phyloP scores from a whole-genome alignment of 2,888 invertebrate genomes.

The Nebria brevicollis region DNA sequence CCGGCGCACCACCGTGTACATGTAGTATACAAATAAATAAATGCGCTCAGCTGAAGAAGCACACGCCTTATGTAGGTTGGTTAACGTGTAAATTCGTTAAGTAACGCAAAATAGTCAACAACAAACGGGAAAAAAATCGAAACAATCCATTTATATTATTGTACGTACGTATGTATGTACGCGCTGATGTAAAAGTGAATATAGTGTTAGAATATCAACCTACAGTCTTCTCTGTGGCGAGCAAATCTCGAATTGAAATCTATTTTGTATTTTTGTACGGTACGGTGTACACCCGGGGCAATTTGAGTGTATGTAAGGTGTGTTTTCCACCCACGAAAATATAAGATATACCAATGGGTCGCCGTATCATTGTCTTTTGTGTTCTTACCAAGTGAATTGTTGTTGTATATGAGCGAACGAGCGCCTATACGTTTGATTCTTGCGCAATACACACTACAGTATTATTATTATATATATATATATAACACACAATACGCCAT shows the following conservation, averaged over 20 bases:
- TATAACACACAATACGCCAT: background rate
- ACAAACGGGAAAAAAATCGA: constrained; percentile 20
- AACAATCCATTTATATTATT: constrained; percentile 43
- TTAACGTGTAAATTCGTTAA: constrained; percentile 44
- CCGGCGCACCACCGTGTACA: background rate
- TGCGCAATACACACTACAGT: background rate
- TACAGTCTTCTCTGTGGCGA: constrained; percentile 17
- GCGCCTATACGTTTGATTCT: background rate
- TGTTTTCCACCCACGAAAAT: constrained; percentile 27
- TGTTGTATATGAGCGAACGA: background rate
- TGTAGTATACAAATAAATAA: background rate
- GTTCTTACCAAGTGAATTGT: background rate
- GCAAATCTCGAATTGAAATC: constrained; percentile 46
- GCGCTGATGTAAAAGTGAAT: background rate
- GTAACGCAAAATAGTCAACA: constrained; percentile 25
- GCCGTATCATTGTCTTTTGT: constrained; percentile 42
- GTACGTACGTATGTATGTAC: background rate
- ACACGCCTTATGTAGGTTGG: constrained; percentile 27
- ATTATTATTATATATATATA: too few relatives aligned
- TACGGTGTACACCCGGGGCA: constrained; percentile 26
- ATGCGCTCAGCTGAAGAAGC: constrained; percentile 3
- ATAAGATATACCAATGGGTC: constrained; percentile 4
- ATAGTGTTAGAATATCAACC: constrained; percentile 21
- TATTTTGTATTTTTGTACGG: constrained; percentile 41
- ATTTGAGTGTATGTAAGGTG: constrained; percentile 28